phyloP scores from a whole-genome alignment of 2,797 vertebrate genomes.

The Coilia nasus region DNA sequence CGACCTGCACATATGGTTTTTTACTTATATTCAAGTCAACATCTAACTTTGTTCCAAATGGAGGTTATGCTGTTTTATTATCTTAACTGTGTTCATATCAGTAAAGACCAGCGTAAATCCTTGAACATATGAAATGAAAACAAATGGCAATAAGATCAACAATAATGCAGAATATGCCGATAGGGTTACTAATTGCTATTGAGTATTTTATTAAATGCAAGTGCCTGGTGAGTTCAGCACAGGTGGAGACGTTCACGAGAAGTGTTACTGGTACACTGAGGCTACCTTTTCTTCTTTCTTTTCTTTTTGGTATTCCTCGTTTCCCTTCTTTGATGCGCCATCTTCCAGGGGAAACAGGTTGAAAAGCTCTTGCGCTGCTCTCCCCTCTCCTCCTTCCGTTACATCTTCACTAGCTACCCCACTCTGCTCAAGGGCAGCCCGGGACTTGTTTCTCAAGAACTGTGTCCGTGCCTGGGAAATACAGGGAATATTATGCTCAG shows the following conservation, averaged over 20 bases:
- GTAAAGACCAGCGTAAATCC: not conserved
- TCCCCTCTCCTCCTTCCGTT: conserved; percentile 31
- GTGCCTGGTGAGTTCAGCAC: no score
- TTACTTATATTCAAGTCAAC: no score
- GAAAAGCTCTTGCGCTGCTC: conserved; percentile 68
- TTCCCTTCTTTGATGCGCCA: conserved; percentile 76
- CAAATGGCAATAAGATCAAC: no score
- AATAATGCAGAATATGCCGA: no score
- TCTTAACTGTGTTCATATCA: no score
- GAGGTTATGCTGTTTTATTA: no score
- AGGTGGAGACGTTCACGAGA: no score
- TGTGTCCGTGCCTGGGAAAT: conserved; percentile 82
- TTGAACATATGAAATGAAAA: not conserved
- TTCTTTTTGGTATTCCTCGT: conserved; percentile 85
- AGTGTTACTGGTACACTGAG: no score
- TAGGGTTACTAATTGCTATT: no score
- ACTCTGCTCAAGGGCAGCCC: conserved; percentile 63
- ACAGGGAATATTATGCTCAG: not conserved
- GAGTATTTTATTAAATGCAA: no score
- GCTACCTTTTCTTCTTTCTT: conserved; percentile 84
- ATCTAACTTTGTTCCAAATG: no score
- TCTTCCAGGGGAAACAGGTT: conserved; percentile 84
- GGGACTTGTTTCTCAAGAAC: conserved; percentile 80
- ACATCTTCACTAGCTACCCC: conserved; percentile 40
- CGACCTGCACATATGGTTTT: no score